Conservation (phyloP, 2,113 vertebrate species). For the Sphaerodactylus townsendi region DNA sequence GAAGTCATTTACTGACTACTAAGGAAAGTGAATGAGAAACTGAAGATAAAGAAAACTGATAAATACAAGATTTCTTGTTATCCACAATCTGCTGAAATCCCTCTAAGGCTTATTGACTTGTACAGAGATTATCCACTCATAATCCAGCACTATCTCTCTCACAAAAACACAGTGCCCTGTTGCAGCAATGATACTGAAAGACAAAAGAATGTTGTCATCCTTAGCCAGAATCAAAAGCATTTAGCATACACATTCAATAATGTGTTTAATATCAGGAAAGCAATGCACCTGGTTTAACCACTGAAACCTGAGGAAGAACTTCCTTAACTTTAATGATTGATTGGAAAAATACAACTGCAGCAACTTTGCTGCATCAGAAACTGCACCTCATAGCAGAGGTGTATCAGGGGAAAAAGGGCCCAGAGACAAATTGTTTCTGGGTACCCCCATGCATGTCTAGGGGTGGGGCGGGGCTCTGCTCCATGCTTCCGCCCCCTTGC, state of each 20-base stretch:
- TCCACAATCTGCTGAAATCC: slow-evolving; percentile 44
- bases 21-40: neutral
- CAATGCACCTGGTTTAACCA: slow-evolving; percentile 39
- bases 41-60: slow-evolving; percentile 22
- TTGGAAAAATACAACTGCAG: slow-evolving; percentile 40
- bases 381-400: too few species aligned
- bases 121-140: slow-evolving; percentile 38
- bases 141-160: slow-evolving; percentile 42
- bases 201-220: slow-evolving; percentile 38
- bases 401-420: too few species aligned
- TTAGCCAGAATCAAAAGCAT: slow-evolving; percentile 56
- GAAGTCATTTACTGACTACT: slow-evolving; percentile 4
- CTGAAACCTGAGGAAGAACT: slow-evolving; percentile 26
- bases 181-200: slow-evolving; percentile 34
- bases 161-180: slow-evolving; percentile 40
- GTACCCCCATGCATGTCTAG: too few species aligned
- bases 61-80: slow-evolving; percentile 39
- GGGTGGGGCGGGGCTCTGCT: too few species aligned
- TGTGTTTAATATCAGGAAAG: slow-evolving; percentile 27
- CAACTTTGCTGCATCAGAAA: slow-evolving; percentile 38
- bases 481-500: too few species aligned
- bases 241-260: slow-evolving; percentile 30
- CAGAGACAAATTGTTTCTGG: too few species aligned
- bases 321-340: slow-evolving; percentile 42
- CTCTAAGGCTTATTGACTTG: slow-evolving; percentile 40